A percentile compares a stretch with the other conserved stretches of the same genome.
phyloP scores from a whole-genome alignment of 53 echinoderm and acorn worm genomes.

The Antedon mediterranea region DNA sequence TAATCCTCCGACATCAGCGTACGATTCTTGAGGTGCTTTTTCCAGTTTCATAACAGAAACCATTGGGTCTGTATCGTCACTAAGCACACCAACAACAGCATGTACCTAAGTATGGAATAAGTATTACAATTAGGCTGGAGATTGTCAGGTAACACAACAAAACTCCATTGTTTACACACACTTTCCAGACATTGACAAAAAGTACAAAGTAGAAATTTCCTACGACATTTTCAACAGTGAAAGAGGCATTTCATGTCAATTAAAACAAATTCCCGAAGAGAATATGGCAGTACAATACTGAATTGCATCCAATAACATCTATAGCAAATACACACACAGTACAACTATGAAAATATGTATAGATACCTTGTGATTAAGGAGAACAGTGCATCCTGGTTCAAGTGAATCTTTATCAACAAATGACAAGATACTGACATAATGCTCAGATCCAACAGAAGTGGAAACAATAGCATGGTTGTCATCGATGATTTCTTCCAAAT shows the following conservation, averaged over 20 bases:
- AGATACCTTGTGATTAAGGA: conserved; percentile 84
- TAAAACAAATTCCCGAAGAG: no score
- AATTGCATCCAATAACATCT: no score
- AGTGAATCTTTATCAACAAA: conserved; percentile 97
- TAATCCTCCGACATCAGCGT: conserved; percentile 94
- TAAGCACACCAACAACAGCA: conserved; percentile 86
- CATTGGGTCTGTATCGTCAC: conserved; percentile 98
- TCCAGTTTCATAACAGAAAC: conserved; percentile 98
- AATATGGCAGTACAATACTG: no score
- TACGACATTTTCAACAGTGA: no score
- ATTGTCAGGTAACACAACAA: no score
- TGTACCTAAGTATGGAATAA: no score
- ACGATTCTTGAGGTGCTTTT: conserved; percentile 93
- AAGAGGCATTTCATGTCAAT: no score
- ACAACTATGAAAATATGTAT: background rate
- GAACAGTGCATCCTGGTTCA: conserved; percentile 91
- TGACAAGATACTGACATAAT: conserved; percentile 93
- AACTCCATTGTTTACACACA: no score
- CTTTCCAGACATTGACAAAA: no score
- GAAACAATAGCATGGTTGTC: conserved; percentile 98
- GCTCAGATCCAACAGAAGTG: conserved; percentile 88
- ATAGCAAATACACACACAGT: background rate
- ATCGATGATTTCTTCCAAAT: conserved; percentile 92
- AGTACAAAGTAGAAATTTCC: no score
- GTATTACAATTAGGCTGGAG: no score